phyloP scores from a whole-genome alignment of 92 coral and sea anemone species.

The Actinernus sp. region DNA sequence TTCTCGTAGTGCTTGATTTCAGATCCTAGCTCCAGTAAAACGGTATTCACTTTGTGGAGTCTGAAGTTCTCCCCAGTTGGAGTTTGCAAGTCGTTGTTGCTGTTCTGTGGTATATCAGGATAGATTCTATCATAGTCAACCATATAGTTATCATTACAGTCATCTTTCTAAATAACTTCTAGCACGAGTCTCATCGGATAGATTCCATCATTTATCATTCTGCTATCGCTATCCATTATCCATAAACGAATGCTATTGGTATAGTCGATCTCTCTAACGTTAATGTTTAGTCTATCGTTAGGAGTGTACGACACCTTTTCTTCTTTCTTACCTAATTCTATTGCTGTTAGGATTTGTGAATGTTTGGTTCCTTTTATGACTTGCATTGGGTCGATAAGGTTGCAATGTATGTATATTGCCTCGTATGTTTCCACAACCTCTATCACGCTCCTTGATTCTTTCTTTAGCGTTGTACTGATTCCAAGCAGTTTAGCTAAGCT shows the following conservation, averaged over 20 bases:
- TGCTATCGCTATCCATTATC: background rate
- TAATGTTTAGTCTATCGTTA: background rate
- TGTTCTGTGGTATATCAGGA: conserved; percentile 22
- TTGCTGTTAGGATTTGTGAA: background rate
- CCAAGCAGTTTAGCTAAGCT: background rate
- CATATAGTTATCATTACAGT: conserved; percentile 17
- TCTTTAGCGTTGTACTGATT: background rate
- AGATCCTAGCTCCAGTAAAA: background rate
- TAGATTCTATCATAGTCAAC: conserved; percentile 22
- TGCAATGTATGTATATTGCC: background rate
- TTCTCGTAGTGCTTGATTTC: background rate
- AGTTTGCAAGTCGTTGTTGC: background rate
- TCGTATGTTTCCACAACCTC: background rate
- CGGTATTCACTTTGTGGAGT: background rate
- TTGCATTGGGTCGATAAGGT: background rate
- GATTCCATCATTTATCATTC: background rate
- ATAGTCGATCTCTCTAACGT: background rate
- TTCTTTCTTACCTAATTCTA: background rate
- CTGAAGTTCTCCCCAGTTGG: background rate
- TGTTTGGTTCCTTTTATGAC: background rate
- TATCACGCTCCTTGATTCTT: background rate
- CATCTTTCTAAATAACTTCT: conserved; percentile 16
- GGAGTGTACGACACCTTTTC: background rate
- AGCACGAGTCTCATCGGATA: conserved; percentile 14
- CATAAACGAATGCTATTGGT: background rate